Conservation (phyloP, 2,113 vertebrate species). For the Corapipo altera region DNA sequence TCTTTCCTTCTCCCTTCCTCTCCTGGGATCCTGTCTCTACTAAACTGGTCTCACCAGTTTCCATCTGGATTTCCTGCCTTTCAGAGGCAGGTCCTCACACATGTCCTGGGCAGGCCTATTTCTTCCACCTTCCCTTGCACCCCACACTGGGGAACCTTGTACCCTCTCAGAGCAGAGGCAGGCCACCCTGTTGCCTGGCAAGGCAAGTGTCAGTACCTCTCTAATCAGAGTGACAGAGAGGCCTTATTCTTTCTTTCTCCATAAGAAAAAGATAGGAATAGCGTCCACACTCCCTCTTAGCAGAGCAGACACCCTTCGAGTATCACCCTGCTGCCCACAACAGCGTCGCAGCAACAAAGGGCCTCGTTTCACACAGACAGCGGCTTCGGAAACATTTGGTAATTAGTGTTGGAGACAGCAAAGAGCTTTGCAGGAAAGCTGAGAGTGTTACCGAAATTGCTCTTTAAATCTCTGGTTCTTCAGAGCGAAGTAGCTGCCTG, state of each 20-base stretch:
- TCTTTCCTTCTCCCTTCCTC: not conserved
- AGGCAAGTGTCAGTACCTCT: not conserved
- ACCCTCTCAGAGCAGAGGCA: not conserved
- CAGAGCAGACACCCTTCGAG: fast-evolving
- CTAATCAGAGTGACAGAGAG: not conserved
- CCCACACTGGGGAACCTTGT: fast-evolving
- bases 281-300: not conserved
- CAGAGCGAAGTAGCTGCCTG: not conserved
- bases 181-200: not conserved
- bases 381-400: not conserved
- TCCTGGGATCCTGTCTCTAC: not conserved
- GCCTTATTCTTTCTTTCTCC: not conserved
- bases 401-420: not conserved
- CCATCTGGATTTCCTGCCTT: not conserved
- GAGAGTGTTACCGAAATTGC: not conserved
- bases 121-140: not conserved
- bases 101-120: not conserved
- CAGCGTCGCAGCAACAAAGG: fast-evolving
- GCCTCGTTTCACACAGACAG: not conserved
- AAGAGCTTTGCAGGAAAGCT: not conserved
- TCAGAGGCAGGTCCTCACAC: not conserved
- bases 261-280: not conserved
- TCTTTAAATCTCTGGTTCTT: not conserved
- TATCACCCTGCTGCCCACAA: not conserved
- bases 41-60: not conserved